Evolutionary conservation across 1,140 invertebrate genomes (phyloP), one percentile per base, ranked within the genome.

Genomic region (Euglossa dilemma): DNA sequence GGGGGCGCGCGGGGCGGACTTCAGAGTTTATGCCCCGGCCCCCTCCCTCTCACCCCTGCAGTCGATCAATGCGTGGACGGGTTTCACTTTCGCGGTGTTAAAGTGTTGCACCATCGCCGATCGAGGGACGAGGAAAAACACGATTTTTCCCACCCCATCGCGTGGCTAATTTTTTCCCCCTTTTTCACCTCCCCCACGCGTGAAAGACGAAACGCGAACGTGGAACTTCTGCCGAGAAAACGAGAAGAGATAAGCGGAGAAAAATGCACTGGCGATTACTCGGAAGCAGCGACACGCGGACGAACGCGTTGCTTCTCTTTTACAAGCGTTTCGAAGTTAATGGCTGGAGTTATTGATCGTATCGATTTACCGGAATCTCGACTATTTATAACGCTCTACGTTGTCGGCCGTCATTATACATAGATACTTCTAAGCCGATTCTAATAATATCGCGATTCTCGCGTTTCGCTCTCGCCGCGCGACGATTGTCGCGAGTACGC

Each of bases 1-100:
- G 28, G 61, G 45, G 18, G 63, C 47, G 66, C 36, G 66, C 83
- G 11, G 86, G 86, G 87, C 87, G 88, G 87, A 89, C 89, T 90
- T 90, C 85, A 85, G 87, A 91, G 91, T 93, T 92, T 92, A 91
- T 91, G 80, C 89, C 89, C 90, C 85, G 78, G 72, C 73, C 80
- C 80, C 67, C 84, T 80, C 91, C 82, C 56, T 75, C 90, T 89
- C 92, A 72, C 88, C 88, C 91, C 90, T 92, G 93, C 92, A 93
- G 93, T 93, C 94, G 94, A 94, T 94, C 94, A 94, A 94, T 94
- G 94, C 94, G 92, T 92, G 90, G 93, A 92, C 93, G 93, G 93
- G 93, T 94, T 94, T 94, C 94, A 94, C 94, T 94, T 94, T 94
- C 94, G 93, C 91, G 89, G 88, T 93, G 93, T 93, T 93, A 93